phyloP scores from a whole-genome alignment of 2,797 vertebrate genomes.

The Pampus argenteus region DNA sequence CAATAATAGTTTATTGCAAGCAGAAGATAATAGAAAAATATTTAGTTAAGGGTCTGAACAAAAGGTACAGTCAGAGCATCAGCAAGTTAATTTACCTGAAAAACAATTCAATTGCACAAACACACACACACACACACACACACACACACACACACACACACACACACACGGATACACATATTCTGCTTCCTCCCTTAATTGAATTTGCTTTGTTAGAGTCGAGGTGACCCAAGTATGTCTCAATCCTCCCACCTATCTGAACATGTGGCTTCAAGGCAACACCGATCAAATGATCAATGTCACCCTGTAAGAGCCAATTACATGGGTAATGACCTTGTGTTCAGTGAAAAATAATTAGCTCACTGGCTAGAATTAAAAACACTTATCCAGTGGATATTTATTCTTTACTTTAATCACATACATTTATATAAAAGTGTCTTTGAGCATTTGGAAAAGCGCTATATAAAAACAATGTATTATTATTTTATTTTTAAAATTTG shows the following conservation, averaged over 20 bases:
- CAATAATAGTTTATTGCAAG: neutral
- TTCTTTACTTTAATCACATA: conserved; percentile 29
- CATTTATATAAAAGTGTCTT: too few species aligned
- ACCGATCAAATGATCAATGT: conserved; percentile 51
- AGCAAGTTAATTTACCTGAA: conserved; percentile 20
- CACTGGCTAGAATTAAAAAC: conserved; percentile 30
- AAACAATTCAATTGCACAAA: conserved; percentile 17
- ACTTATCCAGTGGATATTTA: conserved; percentile 28
- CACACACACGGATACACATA: neutral
- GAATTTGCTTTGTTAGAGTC: conserved; percentile 20
- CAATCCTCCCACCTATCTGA: conserved; percentile 1
- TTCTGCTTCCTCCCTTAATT: conserved; percentile 6
- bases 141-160: too few species aligned
- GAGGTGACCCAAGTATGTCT: conserved; percentile 26
- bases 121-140: neutral
- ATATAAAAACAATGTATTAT: too few species aligned
- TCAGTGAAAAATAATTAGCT: conserved; percentile 45
- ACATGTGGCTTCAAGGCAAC: conserved; percentile 34
- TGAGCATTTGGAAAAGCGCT: too few species aligned
- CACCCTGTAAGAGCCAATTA: conserved; percentile 33
- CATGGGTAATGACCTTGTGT: conserved; percentile 30
- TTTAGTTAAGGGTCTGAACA: neutral
- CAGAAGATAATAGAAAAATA: neutral
- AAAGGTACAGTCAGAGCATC: conserved; percentile 3
- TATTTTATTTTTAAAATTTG: too few species aligned